phyloP scores from a whole-genome alignment of 2,888 invertebrate genomes.

The Cosmia trapezina region DNA sequence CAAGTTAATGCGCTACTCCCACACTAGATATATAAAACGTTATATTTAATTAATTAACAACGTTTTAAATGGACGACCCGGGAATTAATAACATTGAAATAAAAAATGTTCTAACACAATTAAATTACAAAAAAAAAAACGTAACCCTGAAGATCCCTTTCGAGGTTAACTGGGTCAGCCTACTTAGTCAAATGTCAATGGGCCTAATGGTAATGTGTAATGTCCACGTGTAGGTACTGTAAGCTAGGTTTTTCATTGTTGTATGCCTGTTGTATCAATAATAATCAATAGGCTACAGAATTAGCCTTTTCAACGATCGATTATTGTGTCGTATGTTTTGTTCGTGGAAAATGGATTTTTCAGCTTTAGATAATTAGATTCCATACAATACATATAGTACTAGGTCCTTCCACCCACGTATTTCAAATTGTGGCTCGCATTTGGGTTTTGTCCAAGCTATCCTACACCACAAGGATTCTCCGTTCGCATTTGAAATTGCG shows the following conservation, averaged over 20 bases:
- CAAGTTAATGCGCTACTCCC: constrained; percentile 22
- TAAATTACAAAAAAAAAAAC: constrained; percentile 21
- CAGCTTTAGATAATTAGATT: constrained; percentile 1
- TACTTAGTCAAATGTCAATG: constrained; percentile 8
- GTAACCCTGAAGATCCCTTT: constrained; percentile 13
- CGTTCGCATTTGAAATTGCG: constrained; percentile 26
- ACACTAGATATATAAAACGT: constrained; percentile 13
- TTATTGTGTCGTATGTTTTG: no score
- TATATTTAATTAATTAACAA: constrained; percentile 43
- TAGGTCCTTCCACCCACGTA: background rate
- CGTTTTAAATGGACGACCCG: constrained; percentile 23
- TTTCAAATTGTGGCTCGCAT: constrained; percentile 3
- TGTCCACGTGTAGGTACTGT: background rate
- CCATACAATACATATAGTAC: background rate
- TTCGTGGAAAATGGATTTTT: no score
- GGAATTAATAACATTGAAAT: constrained; percentile 29
- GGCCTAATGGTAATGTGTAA: background rate
- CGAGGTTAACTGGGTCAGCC: background rate
- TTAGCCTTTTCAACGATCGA: background rate
- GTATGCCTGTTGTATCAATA: background rate
- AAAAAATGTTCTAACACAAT: constrained; percentile 28
- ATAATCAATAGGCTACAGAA: background rate
- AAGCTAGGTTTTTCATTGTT: background rate
- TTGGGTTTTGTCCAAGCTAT: constrained; percentile 14
- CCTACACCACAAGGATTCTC: constrained; percentile 29